These are phyloP conservation scores for Ispidina picta DNA, from an alignment of 2,797 vertebrate species.

Conservation along the genomic window DNA sequence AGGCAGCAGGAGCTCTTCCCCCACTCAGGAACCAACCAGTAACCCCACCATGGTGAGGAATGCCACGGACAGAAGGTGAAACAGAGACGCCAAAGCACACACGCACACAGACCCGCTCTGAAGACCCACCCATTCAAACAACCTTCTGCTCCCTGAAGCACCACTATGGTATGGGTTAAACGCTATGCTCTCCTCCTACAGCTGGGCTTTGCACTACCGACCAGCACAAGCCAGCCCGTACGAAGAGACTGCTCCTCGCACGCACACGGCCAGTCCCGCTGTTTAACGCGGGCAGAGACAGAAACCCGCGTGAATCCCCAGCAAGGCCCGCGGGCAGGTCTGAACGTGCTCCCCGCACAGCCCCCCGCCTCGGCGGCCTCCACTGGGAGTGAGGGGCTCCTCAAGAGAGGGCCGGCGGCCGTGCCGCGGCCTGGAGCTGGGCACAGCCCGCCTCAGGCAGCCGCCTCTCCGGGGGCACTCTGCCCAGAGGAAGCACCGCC, in stretches of 20 bases:
- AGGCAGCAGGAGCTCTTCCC: not conserved
- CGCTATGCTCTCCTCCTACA: rapidly evolving
- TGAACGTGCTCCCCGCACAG: not conserved
- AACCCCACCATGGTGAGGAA: rapidly evolving
- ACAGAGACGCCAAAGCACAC: rapidly evolving
- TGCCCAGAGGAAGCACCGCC: not conserved
- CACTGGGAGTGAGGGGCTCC: not conserved
- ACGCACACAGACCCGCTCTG: rapidly evolving
- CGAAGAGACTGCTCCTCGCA: rapidly evolving
- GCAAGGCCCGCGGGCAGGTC: not conserved
- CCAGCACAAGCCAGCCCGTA: not conserved
- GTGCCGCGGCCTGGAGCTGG: too few relatives aligned
- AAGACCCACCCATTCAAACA: not conserved
- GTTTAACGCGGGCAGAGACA: too few relatives aligned
- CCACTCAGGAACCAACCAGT: not conserved
- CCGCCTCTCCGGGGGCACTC: not conserved
- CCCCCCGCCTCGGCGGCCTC: not conserved
- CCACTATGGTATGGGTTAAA: rapidly evolving
- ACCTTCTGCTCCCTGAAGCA: not conserved
- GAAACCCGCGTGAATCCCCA: not conserved
- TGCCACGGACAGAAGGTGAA: rapidly evolving
- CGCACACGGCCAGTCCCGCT: rapidly evolving
- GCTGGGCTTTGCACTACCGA: not conserved
- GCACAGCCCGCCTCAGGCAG: not conserved
- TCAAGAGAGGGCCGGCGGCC: not conserved